These are phyloP conservation scores for Atractosteus spatula DNA, from an alignment of 2,113 vertebrate genomes.

Conservation along the genomic window DNA sequence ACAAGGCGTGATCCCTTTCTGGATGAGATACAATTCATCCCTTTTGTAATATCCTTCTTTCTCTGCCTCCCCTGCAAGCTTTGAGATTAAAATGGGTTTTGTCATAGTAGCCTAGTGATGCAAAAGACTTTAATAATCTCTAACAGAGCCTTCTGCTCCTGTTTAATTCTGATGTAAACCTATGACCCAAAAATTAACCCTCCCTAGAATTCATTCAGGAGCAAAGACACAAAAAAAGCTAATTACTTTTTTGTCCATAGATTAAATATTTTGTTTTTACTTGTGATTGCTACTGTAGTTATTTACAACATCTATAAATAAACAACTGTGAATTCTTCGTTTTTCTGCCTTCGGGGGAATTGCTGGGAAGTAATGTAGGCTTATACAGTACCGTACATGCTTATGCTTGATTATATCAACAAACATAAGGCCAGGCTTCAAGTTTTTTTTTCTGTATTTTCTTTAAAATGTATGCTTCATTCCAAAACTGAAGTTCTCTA, in stretches of 20 bases:
- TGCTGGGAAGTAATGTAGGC: background rate
- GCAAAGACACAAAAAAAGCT: conserved; percentile 40
- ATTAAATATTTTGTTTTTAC: conserved; percentile 26
- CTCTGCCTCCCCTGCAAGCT: conserved; percentile 13
- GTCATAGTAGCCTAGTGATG: conserved; percentile 30
- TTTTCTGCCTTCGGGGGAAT: conserved; percentile 5
- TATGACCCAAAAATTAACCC: conserved; percentile 30
- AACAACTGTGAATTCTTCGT: background rate
- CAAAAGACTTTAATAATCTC: conserved; percentile 28
- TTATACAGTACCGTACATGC: background rate
- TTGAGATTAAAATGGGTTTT: conserved; percentile 29
- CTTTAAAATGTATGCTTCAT: too few species aligned
- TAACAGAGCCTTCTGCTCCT: conserved; percentile 9
- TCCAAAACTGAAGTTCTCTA: background rate
- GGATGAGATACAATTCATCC: conserved; percentile 61
- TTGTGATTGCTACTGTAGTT: conserved; percentile 25
- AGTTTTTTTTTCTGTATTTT: too few species aligned
- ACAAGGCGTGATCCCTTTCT: conserved; percentile 47
- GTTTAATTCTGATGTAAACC: conserved; percentile 35
- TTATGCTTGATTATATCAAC: background rate
- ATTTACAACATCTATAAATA: conserved; percentile 6
- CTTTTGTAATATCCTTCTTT: conserved; percentile 36
- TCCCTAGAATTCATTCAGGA: conserved; percentile 30
- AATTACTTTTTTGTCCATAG: conserved; percentile 39
- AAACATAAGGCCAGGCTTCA: background rate